Conservation (phyloP, 1,140 invertebrate species). For the Drosophila nebulosa region DNA sequence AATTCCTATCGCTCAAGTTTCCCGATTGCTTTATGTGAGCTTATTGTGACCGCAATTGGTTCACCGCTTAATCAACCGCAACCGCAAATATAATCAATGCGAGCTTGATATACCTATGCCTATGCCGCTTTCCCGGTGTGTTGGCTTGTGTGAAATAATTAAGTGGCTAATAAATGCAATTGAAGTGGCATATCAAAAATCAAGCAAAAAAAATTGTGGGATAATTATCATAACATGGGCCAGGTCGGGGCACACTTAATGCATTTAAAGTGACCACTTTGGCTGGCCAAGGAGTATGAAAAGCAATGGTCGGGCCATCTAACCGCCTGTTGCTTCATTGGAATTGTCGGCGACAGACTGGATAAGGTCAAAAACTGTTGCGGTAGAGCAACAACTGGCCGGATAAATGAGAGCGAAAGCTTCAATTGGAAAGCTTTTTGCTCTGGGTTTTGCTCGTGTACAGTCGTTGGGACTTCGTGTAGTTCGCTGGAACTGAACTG, state of each 20-base stretch:
- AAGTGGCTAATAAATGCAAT: not conserved
- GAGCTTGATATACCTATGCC: not conserved
- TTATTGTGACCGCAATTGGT: not conserved
- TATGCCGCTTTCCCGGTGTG: not conserved
- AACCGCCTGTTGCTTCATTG: slow-evolving; percentile 27
- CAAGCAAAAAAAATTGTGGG: not conserved
- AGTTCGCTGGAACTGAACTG: slow-evolving; percentile 38
- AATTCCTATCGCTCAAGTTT: not conserved
- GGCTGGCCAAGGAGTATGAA: slow-evolving; percentile 11
- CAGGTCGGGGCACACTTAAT: slow-evolving; percentile 50
- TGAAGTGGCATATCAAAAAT: not conserved
- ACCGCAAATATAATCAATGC: not conserved
- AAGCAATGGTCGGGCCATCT: slow-evolving; percentile 4
- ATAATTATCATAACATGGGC: slow-evolving; percentile 4
- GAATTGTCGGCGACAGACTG: not conserved
- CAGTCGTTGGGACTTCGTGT: slow-evolving; percentile 10
- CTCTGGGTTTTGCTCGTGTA: slow-evolving; percentile 15
- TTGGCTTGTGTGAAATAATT: not conserved
- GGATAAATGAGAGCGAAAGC: slow-evolving; percentile 66
- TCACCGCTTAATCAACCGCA: not conserved
- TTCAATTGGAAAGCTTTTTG: slow-evolving; percentile 46
- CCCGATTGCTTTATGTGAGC: not conserved
- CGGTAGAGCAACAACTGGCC: slow-evolving; percentile 68
- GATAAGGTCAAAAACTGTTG: slow-evolving; percentile 55
- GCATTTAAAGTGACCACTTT: slow-evolving; percentile 69